Percentiles rank a stretch among this genome's conserved stretches.
phyloP scores from a whole-genome alignment of 1,140 invertebrate species.

The Heliothis subflexa region DNA sequence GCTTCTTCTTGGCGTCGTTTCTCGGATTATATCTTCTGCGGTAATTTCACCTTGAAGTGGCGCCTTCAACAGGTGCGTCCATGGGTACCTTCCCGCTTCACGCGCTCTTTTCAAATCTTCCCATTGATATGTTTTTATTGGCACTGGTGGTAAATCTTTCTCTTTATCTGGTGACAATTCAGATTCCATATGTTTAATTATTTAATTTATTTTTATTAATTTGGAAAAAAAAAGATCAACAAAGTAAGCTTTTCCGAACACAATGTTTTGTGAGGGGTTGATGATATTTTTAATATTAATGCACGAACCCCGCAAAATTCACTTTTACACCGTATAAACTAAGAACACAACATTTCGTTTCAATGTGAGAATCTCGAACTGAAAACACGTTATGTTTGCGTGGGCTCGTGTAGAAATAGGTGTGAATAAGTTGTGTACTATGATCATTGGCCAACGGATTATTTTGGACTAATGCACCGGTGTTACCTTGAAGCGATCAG shows the following conservation, averaged over 20 bases:
- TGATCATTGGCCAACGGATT: constrained; percentile 72
- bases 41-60: constrained; percentile 86
- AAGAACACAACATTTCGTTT: constrained; percentile 83
- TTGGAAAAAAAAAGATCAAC: constrained; percentile 45
- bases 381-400: constrained; percentile 83
- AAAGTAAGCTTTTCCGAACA: constrained; percentile 40
- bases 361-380: constrained; percentile 78
- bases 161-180: constrained; percentile 83
- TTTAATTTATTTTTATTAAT: constrained; percentile 51
- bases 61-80: constrained; percentile 89
- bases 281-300: constrained; percentile 53
- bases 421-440: constrained; percentile 83
- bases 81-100: constrained; percentile 89
- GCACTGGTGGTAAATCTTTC: constrained; percentile 86
- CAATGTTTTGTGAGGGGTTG: constrained; percentile 30
- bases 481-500: constrained; percentile 77
- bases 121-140: constrained; percentile 90
- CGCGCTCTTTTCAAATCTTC: constrained; percentile 89
- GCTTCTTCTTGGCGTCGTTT: constrained; percentile 78
- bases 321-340: constrained; percentile 73
- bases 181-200: constrained; percentile 83
- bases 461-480: constrained; percentile 72
- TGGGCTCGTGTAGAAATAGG: constrained; percentile 85
- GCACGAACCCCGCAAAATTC: constrained; percentile 72
- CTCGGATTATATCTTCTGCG: constrained; percentile 81